Evolutionary conservation across 2,888 invertebrate genomes (phyloP).

Genomic region (Drosophila koepferae): DNA sequence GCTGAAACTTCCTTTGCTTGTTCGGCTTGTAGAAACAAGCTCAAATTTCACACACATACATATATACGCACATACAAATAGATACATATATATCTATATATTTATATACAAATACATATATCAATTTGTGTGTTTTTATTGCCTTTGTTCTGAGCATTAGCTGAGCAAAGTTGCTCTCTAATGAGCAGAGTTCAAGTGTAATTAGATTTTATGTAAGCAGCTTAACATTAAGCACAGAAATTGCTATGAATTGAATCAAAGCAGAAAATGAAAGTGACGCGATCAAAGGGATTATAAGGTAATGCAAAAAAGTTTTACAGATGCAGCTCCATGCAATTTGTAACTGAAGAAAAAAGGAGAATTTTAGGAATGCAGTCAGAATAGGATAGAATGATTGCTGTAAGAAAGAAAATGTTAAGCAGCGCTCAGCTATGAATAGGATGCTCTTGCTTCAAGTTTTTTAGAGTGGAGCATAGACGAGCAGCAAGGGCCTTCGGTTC

Average conservation of each 20-base stretch:
- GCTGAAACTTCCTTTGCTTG: constrained; percentile 5
- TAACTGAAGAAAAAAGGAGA: not conserved
- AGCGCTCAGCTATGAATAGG: not conserved
- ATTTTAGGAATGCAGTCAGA: not conserved
- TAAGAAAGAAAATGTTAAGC: not conserved
- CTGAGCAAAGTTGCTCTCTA: constrained; percentile 33
- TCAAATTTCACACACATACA: not conserved
- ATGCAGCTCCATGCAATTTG: no score
- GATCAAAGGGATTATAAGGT: not conserved
- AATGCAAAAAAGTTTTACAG: not conserved
- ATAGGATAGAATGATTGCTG: not conserved
- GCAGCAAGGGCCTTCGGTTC: no score
- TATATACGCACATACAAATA: not conserved
- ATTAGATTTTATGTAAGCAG: constrained; percentile 67
- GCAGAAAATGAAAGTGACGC: not conserved
- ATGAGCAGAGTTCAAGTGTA: constrained; percentile 65
- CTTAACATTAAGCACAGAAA: constrained; percentile 39
- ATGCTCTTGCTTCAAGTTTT: no score
- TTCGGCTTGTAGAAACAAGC: constrained; percentile 7
- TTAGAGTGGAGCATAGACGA: not conserved
- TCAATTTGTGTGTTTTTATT: constrained; percentile 39
- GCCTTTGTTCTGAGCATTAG: constrained; percentile 16
- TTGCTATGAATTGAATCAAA: not conserved
- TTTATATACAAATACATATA: constrained; percentile 5
- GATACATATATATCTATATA: not conserved